Evolutionary conservation across 2,888 invertebrate genomes (phyloP).

Genomic region (Deilephila porcellus): DNA sequence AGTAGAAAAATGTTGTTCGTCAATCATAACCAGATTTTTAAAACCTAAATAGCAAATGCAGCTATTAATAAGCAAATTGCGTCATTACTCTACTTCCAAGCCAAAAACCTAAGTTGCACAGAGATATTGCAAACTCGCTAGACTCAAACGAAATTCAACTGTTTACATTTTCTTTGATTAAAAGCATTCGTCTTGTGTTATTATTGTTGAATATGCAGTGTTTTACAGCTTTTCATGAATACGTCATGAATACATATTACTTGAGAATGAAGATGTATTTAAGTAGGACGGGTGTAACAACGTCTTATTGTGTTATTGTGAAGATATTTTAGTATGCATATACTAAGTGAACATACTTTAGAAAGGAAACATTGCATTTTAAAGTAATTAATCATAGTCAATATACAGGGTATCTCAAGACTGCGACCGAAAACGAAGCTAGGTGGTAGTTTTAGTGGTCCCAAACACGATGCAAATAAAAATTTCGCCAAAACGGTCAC

Average conservation of each 20-base stretch:
- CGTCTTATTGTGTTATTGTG: background rate
- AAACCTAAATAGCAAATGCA: background rate
- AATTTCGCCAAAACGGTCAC: too few relatives aligned
- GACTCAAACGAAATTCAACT: slow-evolving; percentile 5
- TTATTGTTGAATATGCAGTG: slow-evolving; percentile 13
- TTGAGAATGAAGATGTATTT: background rate
- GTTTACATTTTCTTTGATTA: slow-evolving; percentile 21
- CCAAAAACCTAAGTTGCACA: background rate
- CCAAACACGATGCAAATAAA: too few relatives aligned
- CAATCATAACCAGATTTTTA: too few relatives aligned
- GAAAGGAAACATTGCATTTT: too few relatives aligned
- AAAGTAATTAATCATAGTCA: too few relatives aligned
- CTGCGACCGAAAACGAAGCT: too few relatives aligned
- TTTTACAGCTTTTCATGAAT: slow-evolving; percentile 22
- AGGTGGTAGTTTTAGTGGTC: too few relatives aligned
- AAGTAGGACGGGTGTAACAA: background rate
- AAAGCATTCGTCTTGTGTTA: background rate
- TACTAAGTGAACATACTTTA: too few relatives aligned
- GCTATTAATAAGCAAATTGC: background rate
- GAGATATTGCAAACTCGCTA: slow-evolving; percentile 2
- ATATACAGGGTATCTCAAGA: too few relatives aligned
- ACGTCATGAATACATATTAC: slow-evolving; percentile 9
- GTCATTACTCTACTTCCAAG: background rate
- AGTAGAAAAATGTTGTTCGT: too few relatives aligned
- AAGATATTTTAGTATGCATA: background rate